Percentiles rank a stretch among this genome's conserved stretches.
phyloP scores from a whole-genome alignment of 2,888 invertebrate species.

The Diadegma fenestrale region DNA sequence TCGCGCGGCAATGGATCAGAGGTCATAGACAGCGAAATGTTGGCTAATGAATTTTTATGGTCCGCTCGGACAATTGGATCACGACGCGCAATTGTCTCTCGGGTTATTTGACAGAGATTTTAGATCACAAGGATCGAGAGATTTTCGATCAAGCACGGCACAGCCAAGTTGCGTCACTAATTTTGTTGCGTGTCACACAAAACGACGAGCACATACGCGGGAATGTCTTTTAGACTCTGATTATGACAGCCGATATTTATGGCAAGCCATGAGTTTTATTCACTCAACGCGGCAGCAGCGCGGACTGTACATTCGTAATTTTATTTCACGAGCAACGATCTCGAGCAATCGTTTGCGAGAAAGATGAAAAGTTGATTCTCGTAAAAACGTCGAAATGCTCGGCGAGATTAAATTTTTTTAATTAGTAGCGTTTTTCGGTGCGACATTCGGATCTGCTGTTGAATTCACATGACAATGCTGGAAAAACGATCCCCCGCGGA shows the following conservation, averaged over 20 bases:
- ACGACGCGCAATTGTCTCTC: slow-evolving; percentile 28
- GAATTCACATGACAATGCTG: not conserved
- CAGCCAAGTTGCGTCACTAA: slow-evolving; percentile 31
- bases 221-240: slow-evolving; percentile 35
- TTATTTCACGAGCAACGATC: not conserved
- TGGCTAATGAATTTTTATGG: slow-evolving; percentile 6
- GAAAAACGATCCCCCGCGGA: not conserved
- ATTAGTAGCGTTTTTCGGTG: not conserved
- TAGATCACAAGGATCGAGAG: not conserved
- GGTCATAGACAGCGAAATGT: not conserved
- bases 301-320: not conserved
- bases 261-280: slow-evolving; percentile 18
- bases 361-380: not conserved
- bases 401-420: slow-evolving; percentile 10
- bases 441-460: not conserved
- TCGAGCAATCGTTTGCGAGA: not conserved
- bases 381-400: slow-evolving; percentile 2
- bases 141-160: slow-evolving; percentile 26
- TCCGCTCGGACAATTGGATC: slow-evolving; percentile 31
- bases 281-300: not conserved
- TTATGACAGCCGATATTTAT: slow-evolving; percentile 50
- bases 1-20: not conserved
- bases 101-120: slow-evolving; percentile 19
- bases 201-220: not conserved
- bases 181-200: slow-evolving; percentile 45